A percentile compares a stretch with the other conserved stretches of the same genome.
Evolutionary conservation across 30 jellyfish, hydroid and myxozoan genomes (phyloP).

Genomic region (Nemopilema nomurai): DNA sequence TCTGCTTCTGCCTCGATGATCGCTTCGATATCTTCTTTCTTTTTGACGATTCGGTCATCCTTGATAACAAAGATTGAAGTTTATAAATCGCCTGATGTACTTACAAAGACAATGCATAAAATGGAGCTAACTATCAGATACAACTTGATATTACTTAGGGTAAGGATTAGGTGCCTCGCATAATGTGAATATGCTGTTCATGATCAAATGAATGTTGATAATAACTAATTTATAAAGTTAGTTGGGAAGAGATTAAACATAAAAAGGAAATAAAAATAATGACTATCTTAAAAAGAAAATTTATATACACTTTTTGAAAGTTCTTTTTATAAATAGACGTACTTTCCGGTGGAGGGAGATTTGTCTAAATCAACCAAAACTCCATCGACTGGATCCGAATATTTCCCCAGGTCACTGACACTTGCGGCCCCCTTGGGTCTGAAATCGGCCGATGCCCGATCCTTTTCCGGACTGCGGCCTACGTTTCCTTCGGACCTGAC

Average conservation of each 20-base stretch:
- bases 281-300: too few species aligned
- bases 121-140: background rate
- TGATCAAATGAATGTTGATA: too few species aligned
- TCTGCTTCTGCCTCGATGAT: constrained; percentile 42
- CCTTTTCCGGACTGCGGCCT: constrained; percentile 49
- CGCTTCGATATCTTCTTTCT: constrained; percentile 53
- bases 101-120: too few species aligned
- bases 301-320: too few species aligned
- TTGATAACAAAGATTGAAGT: background rate
- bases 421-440: constrained; percentile 13
- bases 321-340: background rate
- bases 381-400: constrained; percentile 19
- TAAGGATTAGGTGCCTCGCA: too few species aligned
- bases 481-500: constrained; percentile 19
- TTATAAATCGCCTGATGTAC: background rate
- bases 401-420: constrained; percentile 15
- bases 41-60: constrained; percentile 52
- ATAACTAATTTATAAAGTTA: too few species aligned
- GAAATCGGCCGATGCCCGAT: background rate
- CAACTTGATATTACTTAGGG: background rate
- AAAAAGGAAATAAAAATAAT: too few species aligned
- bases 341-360: constrained; percentile 58
- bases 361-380: constrained; percentile 37
- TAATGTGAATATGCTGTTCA: too few species aligned
- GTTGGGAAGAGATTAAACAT: too few species aligned